Conservation (phyloP, 2,113 vertebrate species). For the Sitta europaea region DNA sequence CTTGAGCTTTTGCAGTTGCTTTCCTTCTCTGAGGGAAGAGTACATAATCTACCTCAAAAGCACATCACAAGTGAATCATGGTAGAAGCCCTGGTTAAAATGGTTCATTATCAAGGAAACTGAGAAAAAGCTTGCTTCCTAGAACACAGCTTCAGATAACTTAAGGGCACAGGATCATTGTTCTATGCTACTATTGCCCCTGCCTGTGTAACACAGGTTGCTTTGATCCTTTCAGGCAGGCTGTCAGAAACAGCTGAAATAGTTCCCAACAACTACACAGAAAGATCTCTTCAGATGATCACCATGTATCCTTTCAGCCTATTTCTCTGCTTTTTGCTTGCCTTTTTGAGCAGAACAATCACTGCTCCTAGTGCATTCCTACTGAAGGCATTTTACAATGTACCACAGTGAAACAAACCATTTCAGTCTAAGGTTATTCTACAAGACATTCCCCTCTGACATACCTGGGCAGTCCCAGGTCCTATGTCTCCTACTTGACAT, state of each 20-base stretch:
- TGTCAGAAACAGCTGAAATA: conserved; percentile 7
- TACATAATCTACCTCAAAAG: neutral
- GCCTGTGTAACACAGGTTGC: neutral
- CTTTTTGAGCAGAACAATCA: neutral
- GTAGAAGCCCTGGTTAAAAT: neutral
- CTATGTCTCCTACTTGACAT: neutral
- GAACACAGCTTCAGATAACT: neutral
- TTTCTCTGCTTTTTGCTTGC: neutral
- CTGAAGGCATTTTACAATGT: neutral
- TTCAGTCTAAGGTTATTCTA: neutral
- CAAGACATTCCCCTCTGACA: neutral
- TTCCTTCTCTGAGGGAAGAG: neutral
- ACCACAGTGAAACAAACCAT: neutral
- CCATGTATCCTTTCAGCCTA: neutral
- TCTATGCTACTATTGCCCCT: neutral
- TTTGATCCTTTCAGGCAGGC: neutral
- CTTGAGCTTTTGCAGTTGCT: neutral
- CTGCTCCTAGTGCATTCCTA: neutral
- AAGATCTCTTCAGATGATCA: neutral
- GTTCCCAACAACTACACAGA: neutral
- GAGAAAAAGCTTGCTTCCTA: neutral
- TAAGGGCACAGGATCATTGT: neutral
- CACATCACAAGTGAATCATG: neutral
- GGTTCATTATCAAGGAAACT: neutral
- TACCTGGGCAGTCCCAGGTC: neutral